These are phyloP conservation scores for Pyrgilauda ruficollis DNA, from an alignment of 2,113 vertebrate species.

Conservation along the genomic window DNA sequence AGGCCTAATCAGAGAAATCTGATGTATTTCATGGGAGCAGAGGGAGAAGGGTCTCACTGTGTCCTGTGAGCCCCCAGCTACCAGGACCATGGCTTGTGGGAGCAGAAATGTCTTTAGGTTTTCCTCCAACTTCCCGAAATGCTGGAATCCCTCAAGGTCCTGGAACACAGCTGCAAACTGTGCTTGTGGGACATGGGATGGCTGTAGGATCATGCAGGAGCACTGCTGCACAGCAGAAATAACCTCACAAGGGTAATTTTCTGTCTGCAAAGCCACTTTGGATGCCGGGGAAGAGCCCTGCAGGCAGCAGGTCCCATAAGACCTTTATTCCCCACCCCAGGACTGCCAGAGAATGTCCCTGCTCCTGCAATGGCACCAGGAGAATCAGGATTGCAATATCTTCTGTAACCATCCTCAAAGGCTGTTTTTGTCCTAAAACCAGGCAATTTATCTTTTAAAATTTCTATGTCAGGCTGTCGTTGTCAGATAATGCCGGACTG, in stretches of 20 bases:
- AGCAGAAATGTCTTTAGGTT: neutral
- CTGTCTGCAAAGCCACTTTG: rapidly evolving
- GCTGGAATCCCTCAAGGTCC: neutral
- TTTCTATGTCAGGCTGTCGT: neutral
- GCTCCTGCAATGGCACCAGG: neutral
- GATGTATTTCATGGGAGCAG: neutral
- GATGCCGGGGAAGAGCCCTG: neutral
- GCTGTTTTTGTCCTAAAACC: neutral
- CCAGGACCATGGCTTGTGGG: rapidly evolving
- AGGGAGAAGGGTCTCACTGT: rapidly evolving
- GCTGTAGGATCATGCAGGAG: rapidly evolving
- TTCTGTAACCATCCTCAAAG: neutral
- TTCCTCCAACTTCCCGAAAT: neutral
- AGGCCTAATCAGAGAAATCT: neutral
- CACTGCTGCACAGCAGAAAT: rapidly evolving
- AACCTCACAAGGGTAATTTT: neutral
- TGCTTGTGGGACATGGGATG: rapidly evolving
- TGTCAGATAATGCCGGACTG: neutral
- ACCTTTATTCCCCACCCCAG: rapidly evolving
- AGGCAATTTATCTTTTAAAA: neutral
- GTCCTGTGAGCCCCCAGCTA: rapidly evolving
- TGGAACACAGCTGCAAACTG: rapidly evolving
- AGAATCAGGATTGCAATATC: neutral
- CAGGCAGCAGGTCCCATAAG: neutral
- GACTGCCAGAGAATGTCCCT: rapidly evolving